These are phyloP conservation scores for Drosophila helvetica DNA, from an alignment of 2,888 invertebrate genomes.

Conservation along the genomic window DNA sequence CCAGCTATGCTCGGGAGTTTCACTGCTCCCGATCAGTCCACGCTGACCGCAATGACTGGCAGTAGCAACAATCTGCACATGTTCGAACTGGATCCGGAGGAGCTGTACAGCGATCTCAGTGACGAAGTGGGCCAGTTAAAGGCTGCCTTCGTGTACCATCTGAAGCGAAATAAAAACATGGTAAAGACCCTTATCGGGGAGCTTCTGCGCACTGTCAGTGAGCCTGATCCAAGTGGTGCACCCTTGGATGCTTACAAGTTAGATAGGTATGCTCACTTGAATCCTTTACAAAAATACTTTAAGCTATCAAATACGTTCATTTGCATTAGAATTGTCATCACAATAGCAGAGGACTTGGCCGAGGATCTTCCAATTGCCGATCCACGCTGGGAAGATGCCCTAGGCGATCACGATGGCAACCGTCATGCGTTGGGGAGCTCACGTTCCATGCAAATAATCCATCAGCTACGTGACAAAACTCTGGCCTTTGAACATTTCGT, in stretches of 20 bases:
- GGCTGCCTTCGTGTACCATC: conserved; percentile 91
- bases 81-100: conserved; percentile 88
- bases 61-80: conserved; percentile 87
- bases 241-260: conserved; percentile 74
- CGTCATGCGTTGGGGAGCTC: conserved; percentile 87
- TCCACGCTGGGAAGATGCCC: conserved; percentile 86
- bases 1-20: conserved; percentile 53
- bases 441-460: conserved; percentile 91
- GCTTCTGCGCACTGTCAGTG: conserved; percentile 79
- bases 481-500: conserved; percentile 91
- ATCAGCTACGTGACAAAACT: conserved; percentile 94
- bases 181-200: conserved; percentile 84
- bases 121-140: conserved; percentile 86
- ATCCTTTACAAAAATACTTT: too few relatives aligned
- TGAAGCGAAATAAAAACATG: conserved; percentile 86
- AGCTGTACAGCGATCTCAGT: conserved; percentile 86
- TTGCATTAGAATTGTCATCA: conserved; percentile 86
- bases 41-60: conserved; percentile 70
- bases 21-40: conserved; percentile 55
- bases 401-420: conserved; percentile 74
- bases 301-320: neutral
- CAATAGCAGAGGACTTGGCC: conserved; percentile 90
- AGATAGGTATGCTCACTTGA: conserved; percentile 64
- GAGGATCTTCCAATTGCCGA: conserved; percentile 95
- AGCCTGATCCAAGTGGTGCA: conserved; percentile 65